Evolutionary conservation across 2,113 vertebrate genomes (phyloP).

Genomic region (Cathartes aura): DNA sequence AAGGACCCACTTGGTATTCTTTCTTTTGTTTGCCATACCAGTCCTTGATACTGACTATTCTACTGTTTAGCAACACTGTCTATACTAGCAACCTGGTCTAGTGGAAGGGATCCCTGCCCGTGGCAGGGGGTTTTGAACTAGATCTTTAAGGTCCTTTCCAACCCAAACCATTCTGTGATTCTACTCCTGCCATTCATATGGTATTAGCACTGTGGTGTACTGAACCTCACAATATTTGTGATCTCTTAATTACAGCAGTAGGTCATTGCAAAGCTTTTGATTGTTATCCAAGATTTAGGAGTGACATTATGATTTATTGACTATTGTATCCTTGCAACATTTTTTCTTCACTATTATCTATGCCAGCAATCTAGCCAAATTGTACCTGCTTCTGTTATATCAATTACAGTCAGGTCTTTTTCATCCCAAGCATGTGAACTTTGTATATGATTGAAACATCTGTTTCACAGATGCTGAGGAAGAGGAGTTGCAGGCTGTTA

Average conservation of each 20-base stretch:
- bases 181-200: background rate
- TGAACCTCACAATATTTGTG: background rate
- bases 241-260: background rate
- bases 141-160: background rate
- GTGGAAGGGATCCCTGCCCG: too few species aligned
- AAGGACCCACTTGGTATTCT: background rate
- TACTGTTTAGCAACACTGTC: background rate
- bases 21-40: background rate
- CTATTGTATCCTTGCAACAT: background rate
- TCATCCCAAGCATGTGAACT: background rate
- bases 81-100: background rate
- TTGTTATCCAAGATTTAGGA: background rate
- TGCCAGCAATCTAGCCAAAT: background rate
- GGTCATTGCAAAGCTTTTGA: background rate
- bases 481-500: background rate
- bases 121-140: background rate
- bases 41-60: background rate
- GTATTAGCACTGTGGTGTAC: background rate
- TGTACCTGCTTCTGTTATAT: background rate
- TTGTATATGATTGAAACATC: background rate
- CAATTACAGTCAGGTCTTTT: background rate
- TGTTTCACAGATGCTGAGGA: background rate
- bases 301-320: background rate
- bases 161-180: background rate
- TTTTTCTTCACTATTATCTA: background rate